Conservation (phyloP, 2,888 invertebrate species). For the Ophraella communa region DNA sequence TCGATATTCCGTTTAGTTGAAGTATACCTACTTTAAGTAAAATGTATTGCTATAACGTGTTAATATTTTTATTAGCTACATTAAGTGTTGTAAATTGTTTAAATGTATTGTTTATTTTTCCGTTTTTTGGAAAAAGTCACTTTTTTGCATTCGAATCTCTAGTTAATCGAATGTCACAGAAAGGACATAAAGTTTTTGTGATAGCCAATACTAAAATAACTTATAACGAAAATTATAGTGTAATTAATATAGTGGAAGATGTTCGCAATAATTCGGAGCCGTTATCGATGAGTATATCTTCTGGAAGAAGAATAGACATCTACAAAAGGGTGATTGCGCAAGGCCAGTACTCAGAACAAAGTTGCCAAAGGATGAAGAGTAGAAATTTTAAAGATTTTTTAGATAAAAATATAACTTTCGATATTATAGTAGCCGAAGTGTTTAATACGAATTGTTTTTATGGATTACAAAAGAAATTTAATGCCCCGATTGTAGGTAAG, state of each 20-base stretch:
- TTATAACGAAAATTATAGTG: neutral
- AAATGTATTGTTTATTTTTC: slow-evolving; percentile 70
- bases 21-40: too few relatives aligned
- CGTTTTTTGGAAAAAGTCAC: slow-evolving; percentile 74
- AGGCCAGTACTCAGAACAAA: neutral
- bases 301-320: slow-evolving; percentile 8
- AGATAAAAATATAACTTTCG: slow-evolving; percentile 63
- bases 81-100: slow-evolving; percentile 46
- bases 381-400: slow-evolving; percentile 56
- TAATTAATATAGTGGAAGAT: neutral
- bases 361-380: slow-evolving; percentile 42
- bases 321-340: neutral
- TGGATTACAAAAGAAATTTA: slow-evolving; percentile 67
- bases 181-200: slow-evolving; percentile 73
- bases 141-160: slow-evolving; percentile 70
- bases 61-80: neutral
- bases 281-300: neutral
- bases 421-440: slow-evolving; percentile 71
- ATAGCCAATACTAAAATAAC: slow-evolving; percentile 65
- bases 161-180: slow-evolving; percentile 65
- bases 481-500: slow-evolving; percentile 65
- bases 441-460: slow-evolving; percentile 75
- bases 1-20: too few relatives aligned
- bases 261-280: neutral
- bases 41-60: neutral